Evolutionary conservation across 2,113 vertebrate species (phyloP).

Genomic region (Gnathonemus longibarbis): DNA sequence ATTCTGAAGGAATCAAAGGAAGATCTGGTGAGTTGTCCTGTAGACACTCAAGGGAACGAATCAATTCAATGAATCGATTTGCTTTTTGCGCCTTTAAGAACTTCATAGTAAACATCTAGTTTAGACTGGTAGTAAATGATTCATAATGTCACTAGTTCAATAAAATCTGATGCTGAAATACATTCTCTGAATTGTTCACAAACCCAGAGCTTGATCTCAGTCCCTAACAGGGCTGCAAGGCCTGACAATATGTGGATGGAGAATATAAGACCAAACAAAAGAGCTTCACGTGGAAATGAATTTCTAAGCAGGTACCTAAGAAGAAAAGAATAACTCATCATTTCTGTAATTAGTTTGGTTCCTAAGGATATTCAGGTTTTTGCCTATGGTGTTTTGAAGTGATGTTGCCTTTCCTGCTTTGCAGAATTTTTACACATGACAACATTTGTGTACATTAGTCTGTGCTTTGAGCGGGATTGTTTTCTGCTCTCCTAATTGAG

Average conservation of each 20-base stretch:
- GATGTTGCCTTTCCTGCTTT: background rate
- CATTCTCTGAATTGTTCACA: background rate
- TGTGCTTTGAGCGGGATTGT: background rate
- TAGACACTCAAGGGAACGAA: background rate
- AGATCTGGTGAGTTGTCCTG: background rate
- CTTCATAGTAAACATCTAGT: background rate
- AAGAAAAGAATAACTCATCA: slow-evolving; percentile 19
- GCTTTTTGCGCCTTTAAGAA: background rate
- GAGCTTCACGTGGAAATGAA: slow-evolving; percentile 22
- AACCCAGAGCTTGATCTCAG: background rate
- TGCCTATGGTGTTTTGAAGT: slow-evolving; percentile 15
- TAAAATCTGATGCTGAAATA: background rate
- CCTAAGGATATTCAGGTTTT: slow-evolving; percentile 20
- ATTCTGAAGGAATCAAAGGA: background rate
- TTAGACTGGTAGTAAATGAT: background rate
- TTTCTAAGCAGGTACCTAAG: slow-evolving; percentile 27
- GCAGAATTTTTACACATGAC: background rate
- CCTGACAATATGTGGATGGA: background rate
- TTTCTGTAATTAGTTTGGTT: slow-evolving; percentile 34
- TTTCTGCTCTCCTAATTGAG: slow-evolving; percentile 8
- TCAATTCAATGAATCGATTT: background rate
- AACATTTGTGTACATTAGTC: background rate
- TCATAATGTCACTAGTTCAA: background rate
- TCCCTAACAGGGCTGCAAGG: background rate
- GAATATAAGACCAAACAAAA: background rate